phyloP scores from a whole-genome alignment of 2,888 invertebrate genomes.

The Drosophila bunnanda region DNA sequence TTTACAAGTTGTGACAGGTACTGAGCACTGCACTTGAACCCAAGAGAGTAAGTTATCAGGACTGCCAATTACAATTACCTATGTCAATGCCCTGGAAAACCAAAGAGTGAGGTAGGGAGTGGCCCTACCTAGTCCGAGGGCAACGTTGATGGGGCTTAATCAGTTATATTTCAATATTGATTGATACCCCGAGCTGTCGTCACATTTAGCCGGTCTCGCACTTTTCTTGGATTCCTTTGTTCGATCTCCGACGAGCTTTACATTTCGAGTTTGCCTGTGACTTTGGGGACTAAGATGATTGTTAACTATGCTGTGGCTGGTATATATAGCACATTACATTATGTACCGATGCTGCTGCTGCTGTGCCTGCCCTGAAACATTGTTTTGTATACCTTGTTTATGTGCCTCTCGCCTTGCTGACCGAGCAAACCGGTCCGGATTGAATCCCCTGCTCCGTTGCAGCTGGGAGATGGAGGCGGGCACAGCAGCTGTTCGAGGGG shows the following conservation, averaged over 20 bases:
- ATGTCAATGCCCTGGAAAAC: constrained; percentile 34
- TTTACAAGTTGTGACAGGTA: constrained; percentile 18
- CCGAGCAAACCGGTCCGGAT: constrained; percentile 38
- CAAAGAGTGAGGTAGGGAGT: background rate
- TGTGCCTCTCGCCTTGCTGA: constrained; percentile 12
- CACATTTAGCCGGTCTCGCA: constrained; percentile 36
- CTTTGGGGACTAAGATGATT: constrained; percentile 18
- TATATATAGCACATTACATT: background rate
- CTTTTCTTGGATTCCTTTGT: constrained; percentile 40
- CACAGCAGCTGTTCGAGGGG: constrained; percentile 38
- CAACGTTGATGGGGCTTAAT: constrained; percentile 41
- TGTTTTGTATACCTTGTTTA: constrained; percentile 34
- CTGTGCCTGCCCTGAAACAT: constrained; percentile 30
- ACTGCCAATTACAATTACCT: constrained; percentile 51
- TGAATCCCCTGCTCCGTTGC: constrained; percentile 21
- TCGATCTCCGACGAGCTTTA: constrained; percentile 12
- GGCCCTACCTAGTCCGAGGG: constrained; percentile 18
- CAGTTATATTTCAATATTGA: constrained; percentile 52
- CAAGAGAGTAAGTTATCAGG: constrained; percentile 14
- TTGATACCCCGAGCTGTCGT: constrained; percentile 47
- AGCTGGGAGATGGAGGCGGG: constrained; percentile 16
- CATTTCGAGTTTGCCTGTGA: constrained; percentile 47
- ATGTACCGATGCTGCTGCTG: constrained; percentile 22
- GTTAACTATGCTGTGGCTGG: constrained; percentile 5
- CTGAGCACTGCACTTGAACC: constrained; percentile 48